Base-by-base conservation (phyloP, 2,888 invertebrate species). In the Chironomus riparius region DNA sequence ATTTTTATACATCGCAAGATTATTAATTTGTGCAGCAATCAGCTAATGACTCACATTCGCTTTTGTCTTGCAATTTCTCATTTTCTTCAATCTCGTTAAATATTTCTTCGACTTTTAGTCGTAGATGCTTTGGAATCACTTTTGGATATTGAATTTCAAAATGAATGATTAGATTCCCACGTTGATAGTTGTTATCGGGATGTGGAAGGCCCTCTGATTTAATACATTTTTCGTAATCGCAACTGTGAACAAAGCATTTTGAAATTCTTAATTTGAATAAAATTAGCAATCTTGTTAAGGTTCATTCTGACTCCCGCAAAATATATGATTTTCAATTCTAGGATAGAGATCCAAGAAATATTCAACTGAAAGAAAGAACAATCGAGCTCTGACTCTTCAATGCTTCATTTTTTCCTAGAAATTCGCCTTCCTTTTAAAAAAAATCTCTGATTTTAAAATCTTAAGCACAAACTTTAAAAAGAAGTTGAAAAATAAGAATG, bases 41-140 rank as follows among this genome's bases (percentile, higher is more conserved):
- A 21, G 7, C 10, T 21, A 65, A 65, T 65, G 13, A 38, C 38
- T 38, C 10, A 38, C 38, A 38, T 10, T 38, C 10, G 2, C 38
- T 38, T 38, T 38, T 10, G 38, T 38, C 38, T 38, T 38, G 38
- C 38, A 38, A 38, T 47, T 82, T 79, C 1, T 85, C 84, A 76
- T 85, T 85, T 0, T 83, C 81, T 0, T 83, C 82, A 77, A 82
- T 82, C 12, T 82, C 78, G 77, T 81, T 81, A 70, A 87, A 86
- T 12, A 86, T 84, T 0, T 82, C 81, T 65, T 83, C 83, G 78
- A 88, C 86, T 18, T 83, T 80, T 12, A 82, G 82, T 74, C 84
- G 86, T 24, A 85, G 81, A 56, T 82, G 83, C 70, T 84, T 85
- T 2, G 87, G 85, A 65, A 87, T 81, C 78, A 84, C 83, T 10